phyloP scores from a whole-genome alignment of 1,140 invertebrate genomes.

The Zaprionus inermis region DNA sequence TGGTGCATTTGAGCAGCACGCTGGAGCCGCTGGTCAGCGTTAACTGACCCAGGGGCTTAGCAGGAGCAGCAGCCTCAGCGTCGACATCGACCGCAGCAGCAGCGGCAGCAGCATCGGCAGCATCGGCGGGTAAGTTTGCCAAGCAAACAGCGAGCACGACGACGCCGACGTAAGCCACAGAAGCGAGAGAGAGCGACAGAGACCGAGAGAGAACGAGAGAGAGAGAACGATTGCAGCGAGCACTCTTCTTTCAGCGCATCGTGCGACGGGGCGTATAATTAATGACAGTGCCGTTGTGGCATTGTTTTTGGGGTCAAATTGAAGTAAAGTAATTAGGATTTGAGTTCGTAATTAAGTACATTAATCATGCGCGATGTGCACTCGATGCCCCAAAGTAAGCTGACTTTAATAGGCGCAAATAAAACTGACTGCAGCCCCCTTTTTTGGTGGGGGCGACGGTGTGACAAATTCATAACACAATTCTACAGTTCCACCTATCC shows the following conservation, averaged over 20 bases:
- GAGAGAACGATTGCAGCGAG: slow-evolving; percentile 5
- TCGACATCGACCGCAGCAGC: slow-evolving; percentile 4
- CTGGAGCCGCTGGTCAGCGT: slow-evolving; percentile 82
- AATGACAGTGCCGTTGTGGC: slow-evolving; percentile 57
- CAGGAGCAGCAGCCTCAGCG: slow-evolving; percentile 24
- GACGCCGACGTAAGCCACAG: slow-evolving; percentile 67
- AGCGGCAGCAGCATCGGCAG: slow-evolving; percentile 33
- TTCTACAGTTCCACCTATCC: not conserved
- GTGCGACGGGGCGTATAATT: slow-evolving; percentile 66
- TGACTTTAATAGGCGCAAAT: slow-evolving; percentile 21
- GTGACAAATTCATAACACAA: slow-evolving; percentile 7
- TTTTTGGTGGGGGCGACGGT: not conserved
- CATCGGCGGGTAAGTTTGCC: slow-evolving; percentile 58
- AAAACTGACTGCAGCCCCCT: slow-evolving; percentile 10
- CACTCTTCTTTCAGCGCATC: not conserved
- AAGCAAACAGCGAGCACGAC: slow-evolving; percentile 67
- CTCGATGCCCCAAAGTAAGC: slow-evolving; percentile 7
- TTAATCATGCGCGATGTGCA: no score
- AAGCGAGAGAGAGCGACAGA: slow-evolving; percentile 21
- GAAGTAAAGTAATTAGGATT: slow-evolving; percentile 77
- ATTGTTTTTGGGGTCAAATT: slow-evolving; percentile 59
- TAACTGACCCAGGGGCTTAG: slow-evolving; percentile 77
- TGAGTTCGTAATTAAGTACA: slow-evolving; percentile 78
- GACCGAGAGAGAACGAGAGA: not conserved
- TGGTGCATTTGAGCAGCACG: slow-evolving; percentile 78